Base-by-base conservation (phyloP, 92 coral and sea anemone genomes). In the Hydrozoanthus gracilis region DNA sequence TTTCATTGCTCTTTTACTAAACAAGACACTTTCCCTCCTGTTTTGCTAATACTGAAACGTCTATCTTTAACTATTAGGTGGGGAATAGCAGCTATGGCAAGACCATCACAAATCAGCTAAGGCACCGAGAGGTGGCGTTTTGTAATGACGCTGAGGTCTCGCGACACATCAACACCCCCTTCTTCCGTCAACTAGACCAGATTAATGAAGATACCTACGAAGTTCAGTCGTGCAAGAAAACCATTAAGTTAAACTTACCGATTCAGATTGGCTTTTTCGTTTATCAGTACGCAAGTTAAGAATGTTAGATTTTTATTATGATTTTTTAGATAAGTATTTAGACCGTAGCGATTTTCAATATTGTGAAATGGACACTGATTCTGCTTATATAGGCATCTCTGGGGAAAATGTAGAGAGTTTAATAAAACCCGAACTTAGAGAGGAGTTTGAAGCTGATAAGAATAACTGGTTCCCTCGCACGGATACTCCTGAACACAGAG, bases 221-320 rank as follows among this genome's bases (percentile, higher is more conserved):
- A 27, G 39, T 27, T 27, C 39, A 27, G 39, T 27, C 39, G 39
- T 27, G 39, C 39, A 27, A 27, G 39, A 66, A 87, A 18, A 14
- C 6, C 3, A 87, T 87, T 45, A 79, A 79, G 4, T 51, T 83
- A 4, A 83, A 83, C 20, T 5, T 83, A 0, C 87, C 87, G 8
- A 13, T 83, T 14, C 87, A 27, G 14, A 44, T 83, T 5, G 87
- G 87, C 6, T 66, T 65, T 20, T 83, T 83, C 17, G 87, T 83
- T 10, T 83, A 13, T 60, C 39, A 27, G 39, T 27, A 27, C 39
- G 39, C 39, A 27, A 27, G 39, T 27, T 27, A 27, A 27, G 78
- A 2, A 83, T 83, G 87, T 66, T 83, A 2, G 35, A 83, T 0
- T 83, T 83, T 83, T 83, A 83, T 68, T 82, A 60, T 60, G 77